Evolutionary conservation across 1,140 invertebrate species (phyloP), one percentile per base, ranked within the genome.

Genomic region (Dysdera silvatica): DNA sequence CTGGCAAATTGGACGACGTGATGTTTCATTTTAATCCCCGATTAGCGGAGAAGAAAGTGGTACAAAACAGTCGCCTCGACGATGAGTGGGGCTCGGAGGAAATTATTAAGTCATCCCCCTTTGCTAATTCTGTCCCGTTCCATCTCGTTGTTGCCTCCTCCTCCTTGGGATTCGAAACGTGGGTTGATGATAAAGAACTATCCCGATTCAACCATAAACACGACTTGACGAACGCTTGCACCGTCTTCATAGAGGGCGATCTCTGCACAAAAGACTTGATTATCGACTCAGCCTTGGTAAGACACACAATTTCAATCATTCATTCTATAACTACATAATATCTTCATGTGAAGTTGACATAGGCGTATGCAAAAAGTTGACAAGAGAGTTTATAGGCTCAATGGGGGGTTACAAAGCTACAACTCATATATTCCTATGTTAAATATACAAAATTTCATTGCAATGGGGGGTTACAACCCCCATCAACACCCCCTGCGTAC

Each of bases 151-250:
- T 92, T 23, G 71, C 87, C 0, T 85, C 83, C 54, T 84, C 88
- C 54, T 75, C 79, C 2, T 70, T 78, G 12, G 75, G 79, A 26
- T 85, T 83, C 69, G 89, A 88, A 79, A 85, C 86, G 66, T 84
- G 85, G 1, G 72, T 90, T 0, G 89, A 90, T 74, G 87, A 86
- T 0, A 75, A 80, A 35, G 87, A 89, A 72, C 89, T 84, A 72
- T 79, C 83, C 28, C 83, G 87, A 74, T 91, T 88, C 71, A 73
- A 71, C 8, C 87, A 91, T 71, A 79, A 87, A 52, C 70, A 88
- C 4, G 82, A 85, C 0, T 81, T 78, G 59, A 74, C 83, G 45
- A 76, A 80, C 66, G 81, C 86, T 7, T 80, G 80, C 0, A 82
- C 86, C 73, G 64, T 90, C 10, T 80, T 82, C 0, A 78, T 89